phyloP scores from a whole-genome alignment of 2,797 vertebrate species.

The Notolabrus celidotus region DNA sequence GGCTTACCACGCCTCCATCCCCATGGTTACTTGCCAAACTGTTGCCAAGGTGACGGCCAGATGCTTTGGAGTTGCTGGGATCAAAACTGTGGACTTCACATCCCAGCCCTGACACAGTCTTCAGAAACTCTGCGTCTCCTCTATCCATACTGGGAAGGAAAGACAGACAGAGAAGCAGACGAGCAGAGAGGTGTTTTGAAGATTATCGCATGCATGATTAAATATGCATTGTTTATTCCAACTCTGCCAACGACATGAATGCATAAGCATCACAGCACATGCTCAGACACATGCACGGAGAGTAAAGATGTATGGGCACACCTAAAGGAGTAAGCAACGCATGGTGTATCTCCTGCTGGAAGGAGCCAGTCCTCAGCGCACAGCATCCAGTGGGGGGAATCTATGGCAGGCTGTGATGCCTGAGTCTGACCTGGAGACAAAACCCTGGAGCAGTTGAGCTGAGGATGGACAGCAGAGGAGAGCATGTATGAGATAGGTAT shows the following conservation, averaged over 20 bases:
- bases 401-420: constrained; percentile 43
- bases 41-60: constrained; percentile 77
- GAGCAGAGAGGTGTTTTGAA: constrained; percentile 52
- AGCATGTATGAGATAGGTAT: constrained; percentile 27
- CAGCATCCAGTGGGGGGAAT: constrained; percentile 71
- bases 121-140: constrained; percentile 79
- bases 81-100: constrained; percentile 86
- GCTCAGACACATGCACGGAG: constrained; percentile 34
- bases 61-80: constrained; percentile 76
- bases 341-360: constrained; percentile 60
- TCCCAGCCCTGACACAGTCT: constrained; percentile 72
- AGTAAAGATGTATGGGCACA: constrained; percentile 55
- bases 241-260: constrained; percentile 52
- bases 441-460: constrained; percentile 80
- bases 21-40: constrained; percentile 77
- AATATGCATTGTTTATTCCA: constrained; percentile 74
- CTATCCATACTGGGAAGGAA: constrained; percentile 79
- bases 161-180: constrained; percentile 46
- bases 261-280: constrained; percentile 57
- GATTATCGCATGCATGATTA: constrained; percentile 74
- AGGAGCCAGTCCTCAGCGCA: constrained; percentile 84
- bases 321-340: constrained; percentile 87
- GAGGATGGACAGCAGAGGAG: constrained; percentile 32
- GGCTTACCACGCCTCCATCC: constrained; percentile 69
- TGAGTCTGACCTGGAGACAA: constrained; percentile 68